These are phyloP conservation scores for Leptinotarsa juncta DNA, from an alignment of 2,888 invertebrate species.

Conservation along the genomic window DNA sequence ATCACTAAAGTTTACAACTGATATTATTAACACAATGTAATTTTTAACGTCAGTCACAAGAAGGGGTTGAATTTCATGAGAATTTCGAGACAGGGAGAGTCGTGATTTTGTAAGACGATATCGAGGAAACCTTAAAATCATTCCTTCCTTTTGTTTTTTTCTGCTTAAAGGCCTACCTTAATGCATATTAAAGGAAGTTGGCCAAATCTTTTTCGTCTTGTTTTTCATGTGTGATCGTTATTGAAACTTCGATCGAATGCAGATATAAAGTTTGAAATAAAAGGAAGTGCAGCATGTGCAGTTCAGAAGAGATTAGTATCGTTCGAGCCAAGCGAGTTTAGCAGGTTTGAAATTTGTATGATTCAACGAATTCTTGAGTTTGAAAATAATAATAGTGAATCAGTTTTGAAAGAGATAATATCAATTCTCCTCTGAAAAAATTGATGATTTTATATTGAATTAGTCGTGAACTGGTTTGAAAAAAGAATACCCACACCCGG, in stretches of 20 bases:
- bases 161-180: constrained; percentile 26
- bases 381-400: not conserved
- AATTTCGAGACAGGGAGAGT: constrained; percentile 42
- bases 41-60: not conserved
- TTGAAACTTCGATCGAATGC: constrained; percentile 4
- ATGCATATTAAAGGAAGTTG: constrained; percentile 37
- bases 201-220: constrained; percentile 34
- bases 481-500: too few relatives aligned
- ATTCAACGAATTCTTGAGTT: not conserved
- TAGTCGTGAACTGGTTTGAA: too few relatives aligned
- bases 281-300: constrained; percentile 19
- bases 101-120: constrained; percentile 47
- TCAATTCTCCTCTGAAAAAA: too few relatives aligned
- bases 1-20: constrained; percentile 11
- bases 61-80: constrained; percentile 52
- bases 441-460: too few relatives aligned
- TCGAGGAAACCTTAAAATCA: constrained; percentile 46
- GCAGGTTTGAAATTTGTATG: not conserved
- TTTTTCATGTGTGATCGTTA: not conserved
- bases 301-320: not conserved
- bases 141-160: constrained; percentile 38
- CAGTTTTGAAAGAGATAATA: not conserved
- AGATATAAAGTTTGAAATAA: not conserved
- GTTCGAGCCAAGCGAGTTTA: not conserved
- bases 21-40: not conserved